These are phyloP conservation scores for Andrena chrysosceles DNA, from an alignment of 2,888 invertebrate genomes.

Conservation along the genomic window DNA sequence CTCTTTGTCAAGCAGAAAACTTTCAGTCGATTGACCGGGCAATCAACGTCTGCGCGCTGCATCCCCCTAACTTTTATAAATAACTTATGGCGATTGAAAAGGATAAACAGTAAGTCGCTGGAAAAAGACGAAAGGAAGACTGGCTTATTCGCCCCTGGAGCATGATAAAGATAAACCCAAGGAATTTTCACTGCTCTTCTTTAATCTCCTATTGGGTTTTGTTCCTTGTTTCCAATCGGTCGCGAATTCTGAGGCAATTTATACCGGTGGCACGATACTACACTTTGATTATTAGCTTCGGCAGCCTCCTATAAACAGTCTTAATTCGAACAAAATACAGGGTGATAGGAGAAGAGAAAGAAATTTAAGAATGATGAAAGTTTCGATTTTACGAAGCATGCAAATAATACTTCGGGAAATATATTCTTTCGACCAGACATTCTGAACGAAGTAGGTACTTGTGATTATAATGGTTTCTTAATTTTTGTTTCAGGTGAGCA, in stretches of 20 bases:
- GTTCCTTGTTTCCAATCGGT: neutral
- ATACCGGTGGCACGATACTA: neutral
- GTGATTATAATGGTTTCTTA: neutral
- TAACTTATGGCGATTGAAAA: conserved; percentile 63
- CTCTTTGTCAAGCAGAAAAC: conserved; percentile 64
- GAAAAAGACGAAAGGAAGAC: conserved; percentile 2
- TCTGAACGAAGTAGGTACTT: no score
- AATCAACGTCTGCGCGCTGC: conserved; percentile 55
- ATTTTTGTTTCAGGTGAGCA: conserved; percentile 36
- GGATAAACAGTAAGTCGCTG: conserved; percentile 35
- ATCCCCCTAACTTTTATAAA: conserved; percentile 65
- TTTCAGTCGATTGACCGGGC: conserved; percentile 66
- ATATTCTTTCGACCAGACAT: no score
- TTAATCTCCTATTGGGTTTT: neutral
- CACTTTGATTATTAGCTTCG: neutral
- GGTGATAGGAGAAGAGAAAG: neutral
- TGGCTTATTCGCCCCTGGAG: neutral
- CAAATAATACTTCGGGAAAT: no score
- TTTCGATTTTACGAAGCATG: neutral
- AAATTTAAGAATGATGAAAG: neutral
- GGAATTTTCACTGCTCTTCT: conserved; percentile 19
- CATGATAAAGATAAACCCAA: conserved; percentile 23
- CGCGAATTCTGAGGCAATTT: neutral
- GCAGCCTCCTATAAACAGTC: neutral
- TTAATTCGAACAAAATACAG: neutral